phyloP scores from a whole-genome alignment of 2,113 vertebrate species.

The Gallinago media region DNA sequence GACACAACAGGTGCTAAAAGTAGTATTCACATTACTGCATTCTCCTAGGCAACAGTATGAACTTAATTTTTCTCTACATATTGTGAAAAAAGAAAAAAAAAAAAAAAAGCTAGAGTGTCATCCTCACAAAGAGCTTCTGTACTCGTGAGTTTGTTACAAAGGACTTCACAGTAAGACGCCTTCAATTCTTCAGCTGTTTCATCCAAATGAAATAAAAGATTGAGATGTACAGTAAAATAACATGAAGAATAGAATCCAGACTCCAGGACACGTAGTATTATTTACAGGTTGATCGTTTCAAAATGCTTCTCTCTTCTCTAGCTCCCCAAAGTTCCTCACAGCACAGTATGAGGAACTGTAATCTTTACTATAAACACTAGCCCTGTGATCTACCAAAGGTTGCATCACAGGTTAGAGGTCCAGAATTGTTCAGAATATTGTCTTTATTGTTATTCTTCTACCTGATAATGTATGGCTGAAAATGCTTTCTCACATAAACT shows the following conservation, averaged over 20 bases:
- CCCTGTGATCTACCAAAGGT: not conserved
- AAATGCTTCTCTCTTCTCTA: not conserved
- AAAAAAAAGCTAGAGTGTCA: not conserved
- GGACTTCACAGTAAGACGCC: not conserved
- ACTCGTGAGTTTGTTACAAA: not conserved
- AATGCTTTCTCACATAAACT: not conserved
- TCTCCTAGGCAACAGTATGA: constrained; percentile 44
- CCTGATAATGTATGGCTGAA: not conserved
- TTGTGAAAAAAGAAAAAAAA: not conserved
- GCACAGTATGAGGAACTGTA: not conserved
- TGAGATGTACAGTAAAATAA: not conserved
- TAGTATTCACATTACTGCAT: not conserved
- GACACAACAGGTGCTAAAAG: constrained; percentile 40
- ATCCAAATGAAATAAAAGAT: not conserved
- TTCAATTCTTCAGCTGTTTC: not conserved
- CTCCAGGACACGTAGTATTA: not conserved
- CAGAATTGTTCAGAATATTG: not conserved
- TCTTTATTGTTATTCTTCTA: not conserved
- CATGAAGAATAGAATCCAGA: not conserved
- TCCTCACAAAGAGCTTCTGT: not conserved
- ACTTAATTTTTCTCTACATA: not conserved
- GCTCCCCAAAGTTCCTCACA: not conserved
- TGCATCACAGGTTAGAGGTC: not conserved
- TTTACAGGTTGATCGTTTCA: not conserved
- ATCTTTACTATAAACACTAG: not conserved